phyloP scores from a whole-genome alignment of 2,797 vertebrate genomes.

The Moxostoma hubbsi region DNA sequence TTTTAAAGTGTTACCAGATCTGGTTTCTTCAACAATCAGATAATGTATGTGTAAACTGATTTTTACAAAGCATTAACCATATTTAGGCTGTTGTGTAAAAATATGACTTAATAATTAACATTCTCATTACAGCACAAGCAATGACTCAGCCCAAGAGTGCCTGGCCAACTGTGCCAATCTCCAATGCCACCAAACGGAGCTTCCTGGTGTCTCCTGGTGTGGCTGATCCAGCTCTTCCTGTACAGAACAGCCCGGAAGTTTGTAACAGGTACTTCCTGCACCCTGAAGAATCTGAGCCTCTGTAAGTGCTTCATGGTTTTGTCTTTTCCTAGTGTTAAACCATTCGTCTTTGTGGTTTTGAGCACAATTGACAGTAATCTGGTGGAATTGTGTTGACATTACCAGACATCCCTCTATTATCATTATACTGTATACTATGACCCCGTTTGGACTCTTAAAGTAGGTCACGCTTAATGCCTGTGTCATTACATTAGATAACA shows the following conservation, averaged over 20 bases:
- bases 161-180: conserved; percentile 91
- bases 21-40: too few species aligned
- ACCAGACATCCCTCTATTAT: not conserved
- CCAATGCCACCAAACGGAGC: conserved; percentile 96
- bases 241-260: conserved; percentile 80
- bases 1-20: too few species aligned
- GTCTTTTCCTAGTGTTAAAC: conserved; percentile 15
- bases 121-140: conserved; percentile 79
- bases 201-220: conserved; percentile 85
- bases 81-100: too few species aligned
- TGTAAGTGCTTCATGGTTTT: conserved; percentile 77
- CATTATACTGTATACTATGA: too few species aligned
- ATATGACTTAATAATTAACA: not conserved
- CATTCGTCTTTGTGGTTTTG: not conserved
- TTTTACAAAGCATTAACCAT: too few species aligned
- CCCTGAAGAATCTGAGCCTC: conserved; percentile 83
- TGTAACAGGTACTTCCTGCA: conserved; percentile 88
- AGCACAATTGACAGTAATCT: not conserved
- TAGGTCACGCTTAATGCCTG: not conserved
- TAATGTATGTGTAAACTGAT: too few species aligned
- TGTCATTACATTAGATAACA: not conserved
- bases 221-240: conserved; percentile 69
- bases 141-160: conserved; percentile 86
- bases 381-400: not conserved
- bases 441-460: not conserved